phyloP scores from a whole-genome alignment of 2,113 vertebrate genomes.

The Coreoperca whiteheadi region DNA sequence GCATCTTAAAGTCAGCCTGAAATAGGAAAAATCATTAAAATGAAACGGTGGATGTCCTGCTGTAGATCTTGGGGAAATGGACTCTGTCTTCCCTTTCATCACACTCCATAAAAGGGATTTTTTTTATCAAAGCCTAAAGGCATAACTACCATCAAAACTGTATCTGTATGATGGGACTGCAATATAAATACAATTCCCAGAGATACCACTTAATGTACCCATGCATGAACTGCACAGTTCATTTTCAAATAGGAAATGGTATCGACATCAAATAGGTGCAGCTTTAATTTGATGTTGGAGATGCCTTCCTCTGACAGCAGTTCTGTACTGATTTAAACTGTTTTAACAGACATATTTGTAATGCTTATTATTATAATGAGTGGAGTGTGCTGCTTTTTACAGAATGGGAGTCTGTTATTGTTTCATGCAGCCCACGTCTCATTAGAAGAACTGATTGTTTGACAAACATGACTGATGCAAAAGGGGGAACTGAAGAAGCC shows the following conservation, averaged over 20 bases:
- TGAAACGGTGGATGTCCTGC: slow-evolving; percentile 9
- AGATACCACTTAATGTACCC: slow-evolving; percentile 28
- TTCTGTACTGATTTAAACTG: slow-evolving; percentile 35
- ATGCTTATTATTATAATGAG: slow-evolving; percentile 5
- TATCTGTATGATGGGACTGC: slow-evolving; percentile 46
- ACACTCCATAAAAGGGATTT: slow-evolving; percentile 34
- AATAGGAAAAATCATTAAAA: slow-evolving; percentile 50
- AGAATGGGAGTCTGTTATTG: slow-evolving; percentile 4
- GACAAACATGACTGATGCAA: slow-evolving; percentile 29
- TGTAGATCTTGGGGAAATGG: slow-evolving; percentile 34
- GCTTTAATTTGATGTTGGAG: slow-evolving; percentile 52
- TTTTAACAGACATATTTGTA: slow-evolving; percentile 37
- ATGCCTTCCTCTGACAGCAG: slow-evolving; percentile 22
- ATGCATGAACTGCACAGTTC: slow-evolving; percentile 31
- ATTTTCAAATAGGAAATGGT: slow-evolving; percentile 40
- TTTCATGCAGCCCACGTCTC: slow-evolving; percentile 18
- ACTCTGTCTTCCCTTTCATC: slow-evolving; percentile 51
- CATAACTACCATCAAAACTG: slow-evolving; percentile 50
- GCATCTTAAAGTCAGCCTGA: slow-evolving; percentile 32
- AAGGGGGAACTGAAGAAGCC: slow-evolving; percentile 13
- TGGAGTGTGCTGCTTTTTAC: background rate
- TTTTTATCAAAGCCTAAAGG: slow-evolving; percentile 39
- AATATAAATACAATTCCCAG: slow-evolving; percentile 58
- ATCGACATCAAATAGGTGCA: slow-evolving; percentile 45
- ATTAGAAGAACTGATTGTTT: slow-evolving; percentile 35